Evolutionary conservation across 2,888 invertebrate species (phyloP).

Genomic region (Gortyna flavago): DNA sequence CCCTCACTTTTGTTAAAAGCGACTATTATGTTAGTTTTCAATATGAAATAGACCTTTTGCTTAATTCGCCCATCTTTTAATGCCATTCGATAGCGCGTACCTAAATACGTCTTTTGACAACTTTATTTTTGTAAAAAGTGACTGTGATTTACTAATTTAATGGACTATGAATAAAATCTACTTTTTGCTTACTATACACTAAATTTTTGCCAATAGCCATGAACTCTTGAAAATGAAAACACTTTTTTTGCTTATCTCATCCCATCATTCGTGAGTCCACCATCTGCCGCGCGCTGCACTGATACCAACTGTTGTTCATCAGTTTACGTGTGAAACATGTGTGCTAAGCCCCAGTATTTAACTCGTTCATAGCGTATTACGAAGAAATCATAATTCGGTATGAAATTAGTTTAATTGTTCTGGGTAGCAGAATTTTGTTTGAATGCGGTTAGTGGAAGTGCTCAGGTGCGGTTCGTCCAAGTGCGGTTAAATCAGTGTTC

Average conservation of each 20-base stretch:
- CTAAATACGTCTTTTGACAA: not conserved
- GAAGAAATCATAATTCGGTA: constrained; percentile 30
- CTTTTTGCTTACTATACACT: no score
- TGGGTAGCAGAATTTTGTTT: no score
- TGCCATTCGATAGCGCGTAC: not conserved
- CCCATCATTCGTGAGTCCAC: not conserved
- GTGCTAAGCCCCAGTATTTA: constrained; percentile 31
- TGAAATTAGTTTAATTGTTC: constrained; percentile 33
- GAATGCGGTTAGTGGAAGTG: no score
- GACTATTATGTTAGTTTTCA: not conserved
- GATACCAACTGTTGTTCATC: constrained; percentile 41
- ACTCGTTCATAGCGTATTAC: constrained; percentile 6
- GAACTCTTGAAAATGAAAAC: not conserved
- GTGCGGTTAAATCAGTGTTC: no score
- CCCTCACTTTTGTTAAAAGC: not conserved
- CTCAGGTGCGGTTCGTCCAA: no score
- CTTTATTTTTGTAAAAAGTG: no score
- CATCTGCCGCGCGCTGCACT: constrained; percentile 38
- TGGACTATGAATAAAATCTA: no score
- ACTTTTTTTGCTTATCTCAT: not conserved
- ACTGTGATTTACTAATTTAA: no score
- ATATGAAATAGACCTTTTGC: no score
- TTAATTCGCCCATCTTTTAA: not conserved
- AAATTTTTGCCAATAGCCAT: not conserved
- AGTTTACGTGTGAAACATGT: constrained; percentile 44